Percentiles rank a stretch among this genome's conserved stretches.
These are phyloP conservation scores for Eurosta solidaginis DNA, from an alignment of 1,140 invertebrate genomes.

Conservation along the genomic window DNA sequence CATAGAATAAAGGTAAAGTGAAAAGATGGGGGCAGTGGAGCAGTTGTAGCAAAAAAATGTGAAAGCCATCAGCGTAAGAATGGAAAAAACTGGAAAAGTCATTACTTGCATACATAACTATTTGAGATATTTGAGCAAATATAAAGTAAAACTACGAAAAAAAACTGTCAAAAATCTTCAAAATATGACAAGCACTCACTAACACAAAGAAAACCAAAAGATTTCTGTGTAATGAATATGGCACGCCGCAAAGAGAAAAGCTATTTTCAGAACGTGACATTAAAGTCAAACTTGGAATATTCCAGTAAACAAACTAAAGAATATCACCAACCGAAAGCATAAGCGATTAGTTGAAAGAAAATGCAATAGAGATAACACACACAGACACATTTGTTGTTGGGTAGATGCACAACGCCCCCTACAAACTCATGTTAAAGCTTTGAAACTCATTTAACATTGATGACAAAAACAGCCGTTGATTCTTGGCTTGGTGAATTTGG, in stretches of 20 bases:
- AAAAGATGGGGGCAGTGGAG: not conserved
- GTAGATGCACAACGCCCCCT: too few species aligned
- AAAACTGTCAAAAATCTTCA: not conserved
- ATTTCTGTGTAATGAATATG: not conserved
- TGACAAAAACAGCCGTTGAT: slow-evolving; percentile 20
- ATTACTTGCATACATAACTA: not conserved
- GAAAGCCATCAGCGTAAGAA: not conserved
- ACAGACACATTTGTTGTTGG: too few species aligned
- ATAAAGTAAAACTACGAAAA: not conserved
- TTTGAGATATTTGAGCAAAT: not conserved
- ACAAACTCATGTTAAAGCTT: too few species aligned
- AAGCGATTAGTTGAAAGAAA: not conserved
- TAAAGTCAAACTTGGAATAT: not conserved
- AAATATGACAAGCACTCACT: not conserved
- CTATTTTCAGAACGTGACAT: slow-evolving; percentile 7
- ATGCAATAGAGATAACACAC: not conserved
- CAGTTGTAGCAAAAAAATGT: not conserved
- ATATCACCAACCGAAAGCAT: not conserved
- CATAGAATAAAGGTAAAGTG: not conserved
- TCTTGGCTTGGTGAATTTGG: not conserved
- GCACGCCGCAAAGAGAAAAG: slow-evolving; percentile 5
- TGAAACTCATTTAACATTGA: not conserved
- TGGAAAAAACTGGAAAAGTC: not conserved
- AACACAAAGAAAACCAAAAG: not conserved
- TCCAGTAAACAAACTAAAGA: slow-evolving; percentile 13